Conservation (phyloP, 2,797 vertebrate genomes). For the Mormyrus proboscirostris region DNA sequence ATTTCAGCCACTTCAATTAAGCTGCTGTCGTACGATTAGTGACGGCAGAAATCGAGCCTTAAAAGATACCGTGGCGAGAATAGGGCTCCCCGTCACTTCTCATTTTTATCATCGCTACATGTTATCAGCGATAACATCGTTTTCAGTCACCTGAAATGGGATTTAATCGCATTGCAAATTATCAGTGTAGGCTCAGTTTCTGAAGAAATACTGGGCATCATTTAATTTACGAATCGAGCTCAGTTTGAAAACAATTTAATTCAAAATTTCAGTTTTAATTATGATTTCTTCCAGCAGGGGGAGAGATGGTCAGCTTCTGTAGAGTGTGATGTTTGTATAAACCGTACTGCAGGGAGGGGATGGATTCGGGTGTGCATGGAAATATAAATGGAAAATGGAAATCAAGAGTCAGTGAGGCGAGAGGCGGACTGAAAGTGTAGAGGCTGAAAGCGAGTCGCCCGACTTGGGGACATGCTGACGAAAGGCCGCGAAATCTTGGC, state of each 20-base stretch:
- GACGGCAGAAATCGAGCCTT: background rate
- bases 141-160: background rate
- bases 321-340: background rate
- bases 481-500: slow-evolving; percentile 6
- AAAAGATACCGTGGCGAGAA: background rate
- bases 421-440: background rate
- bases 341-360: background rate
- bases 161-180: background rate
- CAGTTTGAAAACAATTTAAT: background rate
- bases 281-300: background rate
- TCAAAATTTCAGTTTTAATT: background rate
- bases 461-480: background rate
- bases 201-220: background rate
- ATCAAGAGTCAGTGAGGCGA: background rate
- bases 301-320: background rate
- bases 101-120: background rate
- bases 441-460: background rate
- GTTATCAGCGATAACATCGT: background rate
- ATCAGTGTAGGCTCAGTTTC: background rate
- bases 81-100: background rate
- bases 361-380: background rate
- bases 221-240: background rate
- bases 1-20: background rate
- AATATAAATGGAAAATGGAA: background rate
- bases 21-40: background rate